Evolutionary conservation across 2,113 vertebrate species (phyloP).

Genomic region (Phalacrocorax aristotelis): DNA sequence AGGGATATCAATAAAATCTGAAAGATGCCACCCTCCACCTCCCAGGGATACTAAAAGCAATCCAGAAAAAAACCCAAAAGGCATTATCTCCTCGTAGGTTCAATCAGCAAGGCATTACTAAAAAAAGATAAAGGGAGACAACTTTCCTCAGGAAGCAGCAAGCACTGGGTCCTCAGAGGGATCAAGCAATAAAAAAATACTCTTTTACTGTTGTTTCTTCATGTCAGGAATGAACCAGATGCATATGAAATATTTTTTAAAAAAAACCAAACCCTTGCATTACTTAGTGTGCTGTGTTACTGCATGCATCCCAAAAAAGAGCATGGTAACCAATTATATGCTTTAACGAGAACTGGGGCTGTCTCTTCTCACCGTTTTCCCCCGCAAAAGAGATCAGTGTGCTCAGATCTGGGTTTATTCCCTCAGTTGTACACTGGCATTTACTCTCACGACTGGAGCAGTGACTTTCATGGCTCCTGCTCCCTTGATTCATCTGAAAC

Average conservation of each 20-base stretch:
- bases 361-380: not conserved
- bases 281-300: not conserved
- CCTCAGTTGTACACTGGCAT: not conserved
- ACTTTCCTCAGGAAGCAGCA: not conserved
- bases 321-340: not conserved
- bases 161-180: not conserved
- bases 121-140: slow-evolving; percentile 6
- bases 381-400: not conserved
- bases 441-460: not conserved
- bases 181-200: not conserved
- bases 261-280: not conserved
- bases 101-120: slow-evolving; percentile 3
- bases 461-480: not conserved
- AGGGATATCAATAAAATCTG: not conserved
- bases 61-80: not conserved
- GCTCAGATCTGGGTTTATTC: not conserved
- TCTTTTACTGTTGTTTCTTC: not conserved
- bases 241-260: not conserved
- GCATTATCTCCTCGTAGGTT: not conserved
- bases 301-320: not conserved
- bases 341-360: not conserved
- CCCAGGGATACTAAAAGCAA: not conserved
- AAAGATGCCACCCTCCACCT: not conserved
- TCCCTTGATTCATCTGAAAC: not conserved
- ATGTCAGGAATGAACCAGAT: slow-evolving; percentile 1